Percentiles rank a stretch among this genome's conserved stretches.
Conservation (phyloP, 2,113 vertebrate species). For the Leuciscus idus region DNA sequence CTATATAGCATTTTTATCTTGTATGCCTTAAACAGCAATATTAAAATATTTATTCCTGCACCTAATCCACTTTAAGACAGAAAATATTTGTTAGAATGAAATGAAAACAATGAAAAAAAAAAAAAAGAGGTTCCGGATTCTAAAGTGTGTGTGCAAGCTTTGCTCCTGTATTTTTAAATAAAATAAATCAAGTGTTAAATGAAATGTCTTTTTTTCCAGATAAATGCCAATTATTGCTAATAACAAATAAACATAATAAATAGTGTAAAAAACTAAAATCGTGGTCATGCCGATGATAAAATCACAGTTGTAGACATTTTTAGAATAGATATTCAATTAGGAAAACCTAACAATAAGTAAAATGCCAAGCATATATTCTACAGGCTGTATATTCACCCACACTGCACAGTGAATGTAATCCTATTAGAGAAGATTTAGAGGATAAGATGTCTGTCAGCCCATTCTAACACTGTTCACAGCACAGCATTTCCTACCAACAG, state of each 20-base stretch:
- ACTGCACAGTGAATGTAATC: constrained; percentile 55
- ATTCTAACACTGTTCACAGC: constrained; percentile 49
- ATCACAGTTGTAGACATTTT: background rate
- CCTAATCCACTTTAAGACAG: background rate
- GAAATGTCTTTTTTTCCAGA: background rate
- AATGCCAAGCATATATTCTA: background rate
- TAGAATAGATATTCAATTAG: background rate
- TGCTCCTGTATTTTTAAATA: background rate
- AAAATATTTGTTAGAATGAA: background rate
- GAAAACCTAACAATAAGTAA: background rate
- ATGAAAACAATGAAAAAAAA: background rate
- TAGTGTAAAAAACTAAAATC: background rate
- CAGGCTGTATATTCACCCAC: constrained; percentile 10
- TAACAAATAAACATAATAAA: background rate
- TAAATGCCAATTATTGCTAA: background rate
- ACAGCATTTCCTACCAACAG: constrained; percentile 6
- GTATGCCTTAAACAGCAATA: background rate
- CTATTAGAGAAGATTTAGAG: constrained; percentile 63
- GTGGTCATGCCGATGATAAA: background rate
- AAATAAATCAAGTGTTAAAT: background rate
- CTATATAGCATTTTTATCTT: background rate
- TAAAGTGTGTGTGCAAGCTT: background rate
- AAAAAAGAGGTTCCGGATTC: background rate
- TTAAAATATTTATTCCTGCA: background rate
- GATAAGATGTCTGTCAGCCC: constrained; percentile 66